These are phyloP conservation scores for Steatornis caripensis DNA, from an alignment of 2,113 vertebrate species.

Conservation along the genomic window DNA sequence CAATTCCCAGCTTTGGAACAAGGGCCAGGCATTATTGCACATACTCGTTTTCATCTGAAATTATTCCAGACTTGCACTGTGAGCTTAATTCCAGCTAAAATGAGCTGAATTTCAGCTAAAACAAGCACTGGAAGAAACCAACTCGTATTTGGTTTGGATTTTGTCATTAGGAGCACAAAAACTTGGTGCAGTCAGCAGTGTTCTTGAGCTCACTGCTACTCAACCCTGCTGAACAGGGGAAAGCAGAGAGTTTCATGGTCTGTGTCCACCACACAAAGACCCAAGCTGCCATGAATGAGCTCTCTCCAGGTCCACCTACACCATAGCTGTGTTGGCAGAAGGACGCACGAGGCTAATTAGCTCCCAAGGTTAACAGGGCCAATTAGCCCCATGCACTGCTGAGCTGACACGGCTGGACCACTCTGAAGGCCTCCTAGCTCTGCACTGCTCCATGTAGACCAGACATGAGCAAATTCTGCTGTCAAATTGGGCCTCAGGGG, in stretches of 20 bases:
- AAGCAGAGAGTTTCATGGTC: not conserved
- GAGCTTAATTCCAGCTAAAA: not conserved
- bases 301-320: not conserved
- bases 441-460: accelerated
- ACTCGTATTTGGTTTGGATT: not conserved
- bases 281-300: not conserved
- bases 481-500: not conserved
- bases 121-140: not conserved
- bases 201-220: not conserved
- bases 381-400: not conserved
- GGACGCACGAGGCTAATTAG: not conserved
- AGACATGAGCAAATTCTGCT: not conserved
- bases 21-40: not conserved
- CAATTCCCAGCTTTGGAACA: not conserved
- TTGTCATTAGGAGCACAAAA: not conserved
- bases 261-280: not conserved
- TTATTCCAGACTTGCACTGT: not conserved
- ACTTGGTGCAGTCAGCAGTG: accelerated
- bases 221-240: not conserved
- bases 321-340: accelerated
- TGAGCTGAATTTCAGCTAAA: not conserved
- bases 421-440: not conserved
- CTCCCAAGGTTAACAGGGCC: not conserved
- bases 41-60: not conserved
- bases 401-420: not conserved